Evolutionary conservation across 2,797 vertebrate genomes (phyloP).

Genomic region (Hemibagrus guttatus): DNA sequence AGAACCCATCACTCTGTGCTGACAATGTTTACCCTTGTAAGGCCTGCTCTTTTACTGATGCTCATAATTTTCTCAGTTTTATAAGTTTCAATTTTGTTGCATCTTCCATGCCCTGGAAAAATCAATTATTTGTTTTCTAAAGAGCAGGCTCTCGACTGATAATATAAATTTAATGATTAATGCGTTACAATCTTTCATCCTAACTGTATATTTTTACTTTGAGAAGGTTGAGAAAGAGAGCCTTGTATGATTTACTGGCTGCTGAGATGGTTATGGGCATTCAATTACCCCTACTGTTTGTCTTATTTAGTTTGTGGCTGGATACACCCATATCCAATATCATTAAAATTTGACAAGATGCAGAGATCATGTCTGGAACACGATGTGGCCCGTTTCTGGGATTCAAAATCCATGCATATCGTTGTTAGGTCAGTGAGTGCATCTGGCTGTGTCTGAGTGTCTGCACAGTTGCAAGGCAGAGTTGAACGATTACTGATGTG

Average conservation of each 20-base stretch:
- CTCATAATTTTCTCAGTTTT: constrained; percentile 10
- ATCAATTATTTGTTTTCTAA: background rate
- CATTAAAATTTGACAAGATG: constrained; percentile 43
- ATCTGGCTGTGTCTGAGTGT: constrained; percentile 8
- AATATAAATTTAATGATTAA: background rate
- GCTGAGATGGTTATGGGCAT: constrained; percentile 8
- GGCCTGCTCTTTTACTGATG: constrained; percentile 34
- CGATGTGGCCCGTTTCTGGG: background rate
- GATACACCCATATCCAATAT: constrained; percentile 29
- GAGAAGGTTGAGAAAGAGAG: background rate
- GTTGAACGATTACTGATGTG: constrained; percentile 15
- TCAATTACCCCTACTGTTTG: background rate
- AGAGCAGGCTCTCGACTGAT: background rate
- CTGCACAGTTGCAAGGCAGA: constrained; percentile 3
- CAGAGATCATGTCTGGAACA: constrained; percentile 20
- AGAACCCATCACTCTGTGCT: constrained; percentile 35
- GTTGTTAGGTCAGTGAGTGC: constrained; percentile 22
- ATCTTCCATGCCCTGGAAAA: background rate
- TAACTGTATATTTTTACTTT: background rate
- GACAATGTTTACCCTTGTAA: constrained; percentile 33
- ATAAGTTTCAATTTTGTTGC: background rate
- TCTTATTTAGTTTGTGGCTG: constrained; percentile 27
- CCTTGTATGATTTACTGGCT: background rate
- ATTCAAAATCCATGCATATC: constrained; percentile 7
- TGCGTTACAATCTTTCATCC: background rate